Evolutionary conservation across 1,140 invertebrate species (phyloP), one percentile per base, ranked within the genome.

Genomic region (Drosophila orosa): DNA sequence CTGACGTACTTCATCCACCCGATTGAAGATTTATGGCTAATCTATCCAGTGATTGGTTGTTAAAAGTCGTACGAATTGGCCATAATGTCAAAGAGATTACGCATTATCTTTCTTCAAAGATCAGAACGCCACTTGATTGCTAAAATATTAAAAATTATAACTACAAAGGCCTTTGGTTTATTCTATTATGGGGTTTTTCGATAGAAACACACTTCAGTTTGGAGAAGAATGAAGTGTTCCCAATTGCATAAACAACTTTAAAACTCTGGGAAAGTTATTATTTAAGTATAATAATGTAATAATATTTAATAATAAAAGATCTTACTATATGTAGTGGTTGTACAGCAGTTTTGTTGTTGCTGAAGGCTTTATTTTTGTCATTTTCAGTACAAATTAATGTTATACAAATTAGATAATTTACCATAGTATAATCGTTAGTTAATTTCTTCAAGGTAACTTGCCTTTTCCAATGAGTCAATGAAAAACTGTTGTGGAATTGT

Each of bases 91-190:
- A n/a, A n/a, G 62, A 15, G 29, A 78, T 74, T 74, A 40, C 27
- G 69, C 15, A 24, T 19, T 58, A 75, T 75, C 73, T 24, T 19
- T 31, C 10, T 13, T 5, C 15, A 35, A 13, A 17, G 31, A 75
- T 75, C 62, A 22, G 31, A 77, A 77, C 74, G 74, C 73, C 73
- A 77, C 55, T 72, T 78, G 57, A 77, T 62, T 44, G 22, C 35
- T 25, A 10, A 78, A 78, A 60, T 50, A 31, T 54, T 61, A 25
- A 24, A n/a, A 45, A 71, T 45, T 35, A 13, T 17, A 56, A 72
- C 31, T 68, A 77, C 61, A 77, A 55, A 35, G 59, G 63, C 40
- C 29, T 60, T 65, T 39, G 50, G n/a, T 63, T 71, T 50, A 39
- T 37, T 72, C 37, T 72, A 31, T 35, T 37, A 39, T 22, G 42